Conservation (phyloP, 2,888 invertebrate species). For the Altica lythri region DNA sequence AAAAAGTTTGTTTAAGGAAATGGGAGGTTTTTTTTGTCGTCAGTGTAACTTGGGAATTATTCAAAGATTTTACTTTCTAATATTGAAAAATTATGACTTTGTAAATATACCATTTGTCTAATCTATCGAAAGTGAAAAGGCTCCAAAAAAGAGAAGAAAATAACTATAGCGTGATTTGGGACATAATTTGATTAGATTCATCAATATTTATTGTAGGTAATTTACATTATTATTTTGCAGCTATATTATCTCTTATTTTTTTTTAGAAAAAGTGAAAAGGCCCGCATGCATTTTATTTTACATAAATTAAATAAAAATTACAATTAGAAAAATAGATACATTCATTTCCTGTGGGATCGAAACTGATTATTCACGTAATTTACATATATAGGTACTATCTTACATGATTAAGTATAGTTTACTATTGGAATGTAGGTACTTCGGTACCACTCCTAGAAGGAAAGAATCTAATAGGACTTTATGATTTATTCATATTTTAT, state of each 20-base stretch:
- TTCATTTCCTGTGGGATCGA: not conserved
- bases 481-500: not conserved
- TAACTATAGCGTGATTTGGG: too few species aligned
- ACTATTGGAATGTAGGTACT: not conserved
- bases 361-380: slow-evolving; percentile 6
- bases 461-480: not conserved
- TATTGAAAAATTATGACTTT: too few species aligned
- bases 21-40: not conserved
- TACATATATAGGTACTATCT: slow-evolving; percentile 12
- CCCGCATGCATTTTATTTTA: slow-evolving; percentile 1
- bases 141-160: too few species aligned
- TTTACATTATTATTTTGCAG: slow-evolving; percentile 6
- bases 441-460: not conserved
- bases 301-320: slow-evolving; percentile 6
- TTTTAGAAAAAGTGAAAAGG: slow-evolving; percentile 13
- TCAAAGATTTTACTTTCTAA: too few species aligned
- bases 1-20: not conserved
- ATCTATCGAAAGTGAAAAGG: too few species aligned
- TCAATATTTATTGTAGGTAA: too few species aligned
- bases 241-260: slow-evolving; percentile 6
- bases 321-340: slow-evolving; percentile 3
- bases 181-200: too few species aligned
- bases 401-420: not conserved
- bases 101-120: too few species aligned
- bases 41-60: too few species aligned